Evolutionary conservation across 2,113 vertebrate species (phyloP), one percentile per base, ranked within the genome.

Genomic region (Theristicus caerulescens): DNA sequence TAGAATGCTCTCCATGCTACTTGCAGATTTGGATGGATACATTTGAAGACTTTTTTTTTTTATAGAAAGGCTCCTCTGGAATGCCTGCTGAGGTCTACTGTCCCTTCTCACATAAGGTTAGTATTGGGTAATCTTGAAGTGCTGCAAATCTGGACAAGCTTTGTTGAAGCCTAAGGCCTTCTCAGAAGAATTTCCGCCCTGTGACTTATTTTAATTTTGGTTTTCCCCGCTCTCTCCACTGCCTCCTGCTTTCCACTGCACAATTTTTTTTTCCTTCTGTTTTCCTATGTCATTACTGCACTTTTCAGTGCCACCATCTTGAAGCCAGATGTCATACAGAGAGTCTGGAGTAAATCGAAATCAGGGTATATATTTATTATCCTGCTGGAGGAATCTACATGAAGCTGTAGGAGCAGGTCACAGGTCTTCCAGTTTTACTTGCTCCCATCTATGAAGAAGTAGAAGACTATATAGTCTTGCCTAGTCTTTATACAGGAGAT

Each of bases 101-200:
- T 79, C 89, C 80, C 77, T 81, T 81, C 80, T 40, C 62, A 79
- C 92, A 88, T 66, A 74, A 79, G 90, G 86, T 83, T 82, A 31
- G 54, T 42, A 71, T 88, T 91, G 95, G 94, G 91, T 94, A 96
- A 92, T 95, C 69, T 36, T 66, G 55, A 96, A 96, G 94, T 87
- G 87, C 93, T 95, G 95, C 85, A 88, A 97, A 97, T 96, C 71
- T 84, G 52, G 93, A 91, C 96, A 71, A 85, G 93, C 93, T 96
- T 90, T 97, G 88, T 95, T 98, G 97, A 97, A 98, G 98, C 92
- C 94, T 88, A 76, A 93, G 96, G 95, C 94, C 62, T 77, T 92
- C 88, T 93, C 54, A 4, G 4, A 94, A 83, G 83, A 92, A 96
- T 97, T 97, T 97, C 97, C 95, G 85, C 77, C 81, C 95, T 95